Percentiles rank a stretch among this genome's conserved stretches.
Conservation (phyloP, 2,888 invertebrate genomes). For the Amphipoea lucens region DNA sequence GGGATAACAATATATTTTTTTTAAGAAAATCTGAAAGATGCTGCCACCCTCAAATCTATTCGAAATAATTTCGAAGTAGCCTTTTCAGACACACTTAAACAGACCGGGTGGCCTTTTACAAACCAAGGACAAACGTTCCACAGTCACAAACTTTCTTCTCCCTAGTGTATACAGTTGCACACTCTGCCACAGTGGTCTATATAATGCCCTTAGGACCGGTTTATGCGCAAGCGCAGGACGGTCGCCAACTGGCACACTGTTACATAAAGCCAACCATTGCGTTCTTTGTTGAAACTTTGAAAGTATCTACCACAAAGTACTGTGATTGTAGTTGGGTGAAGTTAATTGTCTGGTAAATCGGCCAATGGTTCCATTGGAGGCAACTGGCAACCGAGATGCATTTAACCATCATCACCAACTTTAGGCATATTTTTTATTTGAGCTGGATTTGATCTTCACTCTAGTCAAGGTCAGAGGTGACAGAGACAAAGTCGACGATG, state of each 20-base stretch:
- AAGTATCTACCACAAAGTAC: constrained; percentile 29
- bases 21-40: background rate
- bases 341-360: constrained; percentile 2
- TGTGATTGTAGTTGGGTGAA: constrained; percentile 8
- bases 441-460: too few species aligned
- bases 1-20: background rate
- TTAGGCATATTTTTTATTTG: too few species aligned
- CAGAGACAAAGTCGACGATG: too few species aligned
- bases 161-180: constrained; percentile 22
- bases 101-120: background rate
- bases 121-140: constrained; percentile 24
- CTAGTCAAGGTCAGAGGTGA: too few species aligned
- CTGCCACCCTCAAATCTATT: background rate
- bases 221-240: constrained; percentile 54
- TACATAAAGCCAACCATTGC: constrained; percentile 53
- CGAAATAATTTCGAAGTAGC: background rate
- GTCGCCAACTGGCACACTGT: constrained; percentile 50
- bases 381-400: background rate
- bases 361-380: background rate
- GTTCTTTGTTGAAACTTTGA: constrained; percentile 56
- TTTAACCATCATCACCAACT: background rate
- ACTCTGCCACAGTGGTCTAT: constrained; percentile 63
- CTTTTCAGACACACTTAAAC: background rate
- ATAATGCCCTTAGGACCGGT: constrained; percentile 75
- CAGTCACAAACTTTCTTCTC: constrained; percentile 51